phyloP scores from a whole-genome alignment of 2,113 vertebrate genomes.

The Elaphurus davidianus region DNA sequence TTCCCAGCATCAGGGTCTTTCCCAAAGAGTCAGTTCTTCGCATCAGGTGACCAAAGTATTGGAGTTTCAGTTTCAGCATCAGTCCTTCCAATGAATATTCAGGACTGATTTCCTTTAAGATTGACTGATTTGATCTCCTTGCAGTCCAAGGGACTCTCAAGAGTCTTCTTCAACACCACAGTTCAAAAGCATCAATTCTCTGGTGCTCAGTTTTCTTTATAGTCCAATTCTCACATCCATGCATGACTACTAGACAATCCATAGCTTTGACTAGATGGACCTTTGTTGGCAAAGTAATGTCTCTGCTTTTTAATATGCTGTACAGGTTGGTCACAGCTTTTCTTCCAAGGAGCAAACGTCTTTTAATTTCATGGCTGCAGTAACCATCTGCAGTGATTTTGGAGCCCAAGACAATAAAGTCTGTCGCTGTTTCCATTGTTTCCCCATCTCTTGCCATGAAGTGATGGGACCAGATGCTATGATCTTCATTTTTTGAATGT shows the following conservation, averaged over 20 bases:
- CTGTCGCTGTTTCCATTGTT: neutral
- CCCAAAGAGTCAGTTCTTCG: neutral
- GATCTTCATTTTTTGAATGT: neutral
- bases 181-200: neutral
- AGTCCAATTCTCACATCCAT: neutral
- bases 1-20: neutral
- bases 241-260: neutral
- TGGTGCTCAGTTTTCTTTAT: neutral
- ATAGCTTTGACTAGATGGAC: neutral
- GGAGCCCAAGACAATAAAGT: neutral
- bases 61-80: neutral
- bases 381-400: neutral
- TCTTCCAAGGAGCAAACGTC: neutral
- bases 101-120: neutral
- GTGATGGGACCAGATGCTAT: neutral
- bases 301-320: neutral
- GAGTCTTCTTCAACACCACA: neutral
- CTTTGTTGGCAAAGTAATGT: neutral
- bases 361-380: neutral
- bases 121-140: neutral
- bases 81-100: neutral
- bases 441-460: neutral
- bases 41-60: neutral
- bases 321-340: neutral
- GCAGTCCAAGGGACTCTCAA: neutral